These are phyloP conservation scores for Diachasmimorpha longicaudata DNA, from an alignment of 1,140 invertebrate species.

Conservation along the genomic window DNA sequence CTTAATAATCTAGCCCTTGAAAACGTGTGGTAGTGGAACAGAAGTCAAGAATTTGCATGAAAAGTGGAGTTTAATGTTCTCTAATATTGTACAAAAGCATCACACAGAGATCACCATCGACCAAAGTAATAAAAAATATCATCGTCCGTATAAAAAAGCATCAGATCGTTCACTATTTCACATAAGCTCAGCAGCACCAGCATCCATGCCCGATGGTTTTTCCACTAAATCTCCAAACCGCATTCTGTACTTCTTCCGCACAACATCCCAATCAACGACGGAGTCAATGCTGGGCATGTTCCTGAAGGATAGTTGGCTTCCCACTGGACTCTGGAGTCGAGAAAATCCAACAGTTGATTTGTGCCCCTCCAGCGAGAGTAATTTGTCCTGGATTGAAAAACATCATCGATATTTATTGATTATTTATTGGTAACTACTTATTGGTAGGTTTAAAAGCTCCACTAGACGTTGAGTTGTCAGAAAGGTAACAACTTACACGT, in stretches of 20 bases:
- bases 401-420: not conserved
- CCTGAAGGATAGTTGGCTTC: conserved; percentile 79
- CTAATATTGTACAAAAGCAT: conserved; percentile 9
- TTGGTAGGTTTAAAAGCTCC: not conserved
- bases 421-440: no score
- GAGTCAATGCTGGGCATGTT: conserved; percentile 78
- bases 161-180: not conserved
- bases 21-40: no score
- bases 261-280: conserved; percentile 87
- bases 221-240: conserved; percentile 73
- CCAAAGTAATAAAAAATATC: not conserved
- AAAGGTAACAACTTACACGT: conserved; percentile 31
- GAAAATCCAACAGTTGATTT: conserved; percentile 40
- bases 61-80: conserved; percentile 1
- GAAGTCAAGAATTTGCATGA: not conserved
- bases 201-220: conserved; percentile 55
- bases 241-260: conserved; percentile 84
- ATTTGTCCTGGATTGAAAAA: not conserved
- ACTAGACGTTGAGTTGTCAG: no score
- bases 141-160: not conserved
- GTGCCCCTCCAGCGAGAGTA: conserved; percentile 25
- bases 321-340: conserved; percentile 72
- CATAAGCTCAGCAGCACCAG: not conserved
- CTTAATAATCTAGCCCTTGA: no score
- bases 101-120: not conserved